phyloP scores from a whole-genome alignment of 2,888 invertebrate species.

The Macrophya annulata region DNA sequence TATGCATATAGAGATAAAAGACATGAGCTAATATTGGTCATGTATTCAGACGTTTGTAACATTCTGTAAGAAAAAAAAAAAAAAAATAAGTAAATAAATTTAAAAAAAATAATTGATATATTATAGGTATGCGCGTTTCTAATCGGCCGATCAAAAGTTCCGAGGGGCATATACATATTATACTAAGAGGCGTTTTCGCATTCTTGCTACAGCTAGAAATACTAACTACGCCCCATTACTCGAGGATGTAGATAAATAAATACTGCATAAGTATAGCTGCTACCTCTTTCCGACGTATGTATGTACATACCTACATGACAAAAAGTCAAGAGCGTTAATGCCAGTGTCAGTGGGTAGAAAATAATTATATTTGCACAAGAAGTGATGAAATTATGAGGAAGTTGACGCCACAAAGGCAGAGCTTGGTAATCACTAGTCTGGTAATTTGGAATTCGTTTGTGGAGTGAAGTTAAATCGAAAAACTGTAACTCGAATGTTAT shows the following conservation, averaged over 20 bases:
- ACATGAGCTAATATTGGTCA: too few relatives aligned
- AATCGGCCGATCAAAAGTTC: neutral
- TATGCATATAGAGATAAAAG: too few relatives aligned
- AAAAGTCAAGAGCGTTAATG: conserved; percentile 7
- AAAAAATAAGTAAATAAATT: too few relatives aligned
- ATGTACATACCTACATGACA: too few relatives aligned
- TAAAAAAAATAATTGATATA: too few relatives aligned
- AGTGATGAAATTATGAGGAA: conserved; percentile 34
- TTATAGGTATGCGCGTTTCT: too few relatives aligned
- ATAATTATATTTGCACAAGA: conserved; percentile 53
- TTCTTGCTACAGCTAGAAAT: neutral
- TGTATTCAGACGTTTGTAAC: neutral
- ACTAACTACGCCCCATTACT: neutral
- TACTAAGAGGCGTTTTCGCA: neutral
- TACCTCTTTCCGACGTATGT: conserved; percentile 21
- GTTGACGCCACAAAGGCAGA: conserved; percentile 7
- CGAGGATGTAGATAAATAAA: neutral
- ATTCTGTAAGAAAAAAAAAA: neutral
- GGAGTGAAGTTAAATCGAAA: neutral
- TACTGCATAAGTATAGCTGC: neutral
- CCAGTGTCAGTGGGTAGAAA: conserved; percentile 40
- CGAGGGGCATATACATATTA: too few relatives aligned
- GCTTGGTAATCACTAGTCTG: conserved; percentile 14
- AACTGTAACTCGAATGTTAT: conserved; percentile 15
- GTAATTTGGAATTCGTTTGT: conserved; percentile 30